phyloP scores from a whole-genome alignment of 2,113 vertebrate species.

The Platichthys flesus region DNA sequence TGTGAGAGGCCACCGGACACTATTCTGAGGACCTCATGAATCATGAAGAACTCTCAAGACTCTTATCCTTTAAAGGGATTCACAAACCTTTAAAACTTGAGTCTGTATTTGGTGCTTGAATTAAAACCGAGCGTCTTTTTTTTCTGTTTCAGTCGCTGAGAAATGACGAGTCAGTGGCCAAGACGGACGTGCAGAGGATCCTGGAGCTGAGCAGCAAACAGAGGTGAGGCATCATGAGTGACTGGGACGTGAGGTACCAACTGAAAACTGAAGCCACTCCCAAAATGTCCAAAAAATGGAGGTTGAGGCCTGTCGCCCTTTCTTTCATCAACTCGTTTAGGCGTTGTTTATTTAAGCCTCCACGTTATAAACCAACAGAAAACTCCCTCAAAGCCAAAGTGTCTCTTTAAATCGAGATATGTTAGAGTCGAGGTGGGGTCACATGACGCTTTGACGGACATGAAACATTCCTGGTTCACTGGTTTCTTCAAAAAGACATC shows the following conservation, averaged over 20 bases:
- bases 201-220: conserved; percentile 95
- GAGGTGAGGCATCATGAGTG: conserved; percentile 76
- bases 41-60: too few species aligned
- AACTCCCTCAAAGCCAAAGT: not conserved
- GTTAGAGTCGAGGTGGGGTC: not conserved
- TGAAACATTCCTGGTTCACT: not conserved
- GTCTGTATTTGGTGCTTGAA: too few species aligned
- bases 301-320: too few species aligned
- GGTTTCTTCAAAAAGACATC: too few species aligned
- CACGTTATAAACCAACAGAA: too few species aligned
- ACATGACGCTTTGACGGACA: not conserved
- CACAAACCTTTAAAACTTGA: too few species aligned
- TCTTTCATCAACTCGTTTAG: not conserved
- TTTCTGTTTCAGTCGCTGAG: conserved; percentile 88
- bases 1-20: too few species aligned
- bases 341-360: not conserved
- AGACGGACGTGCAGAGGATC: conserved; percentile 92
- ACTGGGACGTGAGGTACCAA: conserved; percentile 8
- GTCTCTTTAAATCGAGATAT: not conserved
- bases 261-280: not conserved
- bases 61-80: too few species aligned
- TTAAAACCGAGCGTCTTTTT: not conserved
- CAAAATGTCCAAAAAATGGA: too few species aligned
- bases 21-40: too few species aligned
- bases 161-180: conserved; percentile 90